Percentiles rank a stretch among this genome's conserved stretches.
Evolutionary conservation across 2,113 vertebrate species (phyloP).

Genomic region (Puntigrus tetrazona): DNA sequence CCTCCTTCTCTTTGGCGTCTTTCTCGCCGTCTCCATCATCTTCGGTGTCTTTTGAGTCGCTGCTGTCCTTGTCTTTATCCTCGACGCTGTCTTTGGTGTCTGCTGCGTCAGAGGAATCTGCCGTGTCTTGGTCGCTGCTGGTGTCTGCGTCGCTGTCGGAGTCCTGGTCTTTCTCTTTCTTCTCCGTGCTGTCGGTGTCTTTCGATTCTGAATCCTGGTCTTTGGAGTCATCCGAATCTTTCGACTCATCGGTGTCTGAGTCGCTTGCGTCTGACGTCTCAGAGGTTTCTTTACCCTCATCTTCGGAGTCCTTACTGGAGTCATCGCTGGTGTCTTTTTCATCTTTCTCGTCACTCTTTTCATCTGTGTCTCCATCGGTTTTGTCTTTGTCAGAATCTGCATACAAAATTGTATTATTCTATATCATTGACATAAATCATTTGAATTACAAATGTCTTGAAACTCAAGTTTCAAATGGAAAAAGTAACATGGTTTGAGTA

Average conservation of each 20-base stretch:
- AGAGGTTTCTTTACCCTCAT: slow-evolving; percentile 15
- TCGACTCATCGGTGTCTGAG: not conserved
- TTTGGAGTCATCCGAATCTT: slow-evolving; percentile 10
- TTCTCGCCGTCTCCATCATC: slow-evolving; percentile 27
- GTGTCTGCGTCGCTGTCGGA: not conserved
- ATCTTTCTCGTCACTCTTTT: slow-evolving; percentile 41
- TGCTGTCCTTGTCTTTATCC: slow-evolving; percentile 3
- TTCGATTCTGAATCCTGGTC: slow-evolving; percentile 6
- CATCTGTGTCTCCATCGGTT: slow-evolving; percentile 9
- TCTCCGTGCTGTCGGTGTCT: slow-evolving; percentile 42
- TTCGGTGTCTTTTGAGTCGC: not conserved
- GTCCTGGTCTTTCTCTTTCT: slow-evolving; percentile 1
- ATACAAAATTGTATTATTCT: not conserved
- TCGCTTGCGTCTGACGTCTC: slow-evolving; percentile 19
- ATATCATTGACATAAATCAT: not conserved
- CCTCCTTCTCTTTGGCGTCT: slow-evolving; percentile 8
- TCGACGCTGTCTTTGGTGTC: slow-evolving; percentile 38
- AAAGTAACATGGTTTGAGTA: not conserved
- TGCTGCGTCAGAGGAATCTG: slow-evolving; percentile 27
- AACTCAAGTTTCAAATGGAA: not conserved
- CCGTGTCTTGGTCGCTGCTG: slow-evolving; percentile 28
- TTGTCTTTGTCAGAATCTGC: slow-evolving; percentile 49
- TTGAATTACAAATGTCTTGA: not conserved
- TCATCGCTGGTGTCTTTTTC: slow-evolving; percentile 19
- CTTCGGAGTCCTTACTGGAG: slow-evolving; percentile 7